phyloP scores from a whole-genome alignment of 2,888 invertebrate genomes.

The Teleogryllus oceanicus region DNA sequence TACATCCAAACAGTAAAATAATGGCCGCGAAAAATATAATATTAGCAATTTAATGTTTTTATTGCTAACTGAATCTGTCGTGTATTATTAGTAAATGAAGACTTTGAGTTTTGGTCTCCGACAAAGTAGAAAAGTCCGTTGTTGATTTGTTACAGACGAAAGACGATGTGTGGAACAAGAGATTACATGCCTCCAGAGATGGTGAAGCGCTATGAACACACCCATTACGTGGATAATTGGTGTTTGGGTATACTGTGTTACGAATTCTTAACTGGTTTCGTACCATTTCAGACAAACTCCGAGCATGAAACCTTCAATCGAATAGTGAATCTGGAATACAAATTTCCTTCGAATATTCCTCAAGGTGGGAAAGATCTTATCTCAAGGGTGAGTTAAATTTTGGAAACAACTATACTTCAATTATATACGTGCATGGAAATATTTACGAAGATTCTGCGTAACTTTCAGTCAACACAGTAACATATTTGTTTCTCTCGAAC shows the following conservation, averaged over 20 bases:
- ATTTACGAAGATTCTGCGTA: too few species aligned
- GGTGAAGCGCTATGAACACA: conserved; percentile 78
- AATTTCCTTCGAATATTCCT: conserved; percentile 65
- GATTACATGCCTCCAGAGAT: conserved; percentile 97
- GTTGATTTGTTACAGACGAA: conserved; percentile 56
- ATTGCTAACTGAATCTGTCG: too few species aligned
- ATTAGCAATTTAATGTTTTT: too few species aligned
- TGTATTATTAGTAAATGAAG: too few species aligned
- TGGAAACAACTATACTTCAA: neutral
- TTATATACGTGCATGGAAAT: too few species aligned
- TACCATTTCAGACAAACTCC: conserved; percentile 83
- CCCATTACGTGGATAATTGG: conserved; percentile 89
- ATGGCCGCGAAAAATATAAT: too few species aligned
- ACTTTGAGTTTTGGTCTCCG: too few species aligned
- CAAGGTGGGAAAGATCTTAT: conserved; percentile 72
- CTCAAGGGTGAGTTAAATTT: conserved; percentile 56
- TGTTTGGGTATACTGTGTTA: conserved; percentile 87
- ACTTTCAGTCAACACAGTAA: too few species aligned
- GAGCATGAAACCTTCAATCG: conserved; percentile 68
- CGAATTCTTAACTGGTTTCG: conserved; percentile 87
- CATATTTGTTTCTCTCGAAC: too few species aligned
- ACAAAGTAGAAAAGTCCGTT: too few species aligned
- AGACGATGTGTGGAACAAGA: conserved; percentile 90
- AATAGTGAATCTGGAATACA: conserved; percentile 62
- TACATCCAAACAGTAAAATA: too few species aligned